These are phyloP conservation scores for Harmothoe impar DNA, from an alignment of 2,888 invertebrate species.

Conservation along the genomic window DNA sequence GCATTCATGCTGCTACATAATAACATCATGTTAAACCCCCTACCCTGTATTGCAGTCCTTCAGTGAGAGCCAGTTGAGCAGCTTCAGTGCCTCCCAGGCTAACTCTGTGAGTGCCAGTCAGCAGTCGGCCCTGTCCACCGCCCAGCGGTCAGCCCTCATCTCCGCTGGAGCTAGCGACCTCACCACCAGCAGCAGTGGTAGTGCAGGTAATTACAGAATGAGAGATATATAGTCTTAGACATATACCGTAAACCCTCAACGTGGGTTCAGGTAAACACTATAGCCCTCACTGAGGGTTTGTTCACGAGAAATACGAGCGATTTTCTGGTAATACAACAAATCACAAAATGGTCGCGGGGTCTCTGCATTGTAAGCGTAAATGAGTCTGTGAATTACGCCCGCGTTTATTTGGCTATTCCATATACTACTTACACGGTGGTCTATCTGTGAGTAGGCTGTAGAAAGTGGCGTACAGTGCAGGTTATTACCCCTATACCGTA, in stretches of 20 bases:
- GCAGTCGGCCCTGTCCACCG: slow-evolving; percentile 69
- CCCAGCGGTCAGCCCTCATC: slow-evolving; percentile 70
- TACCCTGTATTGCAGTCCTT: slow-evolving; percentile 69
- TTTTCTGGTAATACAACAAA: not conserved
- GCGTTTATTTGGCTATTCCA: too few species aligned
- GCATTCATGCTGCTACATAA: too few species aligned
- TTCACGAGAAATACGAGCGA: not conserved
- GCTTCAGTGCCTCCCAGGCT: slow-evolving; percentile 72
- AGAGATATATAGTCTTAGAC: not conserved
- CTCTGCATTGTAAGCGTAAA: not conserved
- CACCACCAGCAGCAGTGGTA: slow-evolving; percentile 57
- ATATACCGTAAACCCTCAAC: not conserved
- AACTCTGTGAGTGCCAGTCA: slow-evolving; percentile 71
- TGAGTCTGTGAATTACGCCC: not conserved
- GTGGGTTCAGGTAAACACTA: not conserved
- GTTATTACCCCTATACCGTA: too few species aligned
- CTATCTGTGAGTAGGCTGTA: too few species aligned
- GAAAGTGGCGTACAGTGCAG: too few species aligned
- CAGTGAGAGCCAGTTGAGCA: slow-evolving; percentile 69
- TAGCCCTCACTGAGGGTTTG: not conserved
- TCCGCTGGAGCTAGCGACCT: slow-evolving; percentile 68
- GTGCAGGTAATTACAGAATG: not conserved
- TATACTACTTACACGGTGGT: too few species aligned
- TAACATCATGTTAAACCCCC: too few species aligned
- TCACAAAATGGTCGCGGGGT: not conserved